These are phyloP conservation scores for Propithecus perrieri DNA, from an alignment of 2,797 vertebrate species.

Conservation along the genomic window DNA sequence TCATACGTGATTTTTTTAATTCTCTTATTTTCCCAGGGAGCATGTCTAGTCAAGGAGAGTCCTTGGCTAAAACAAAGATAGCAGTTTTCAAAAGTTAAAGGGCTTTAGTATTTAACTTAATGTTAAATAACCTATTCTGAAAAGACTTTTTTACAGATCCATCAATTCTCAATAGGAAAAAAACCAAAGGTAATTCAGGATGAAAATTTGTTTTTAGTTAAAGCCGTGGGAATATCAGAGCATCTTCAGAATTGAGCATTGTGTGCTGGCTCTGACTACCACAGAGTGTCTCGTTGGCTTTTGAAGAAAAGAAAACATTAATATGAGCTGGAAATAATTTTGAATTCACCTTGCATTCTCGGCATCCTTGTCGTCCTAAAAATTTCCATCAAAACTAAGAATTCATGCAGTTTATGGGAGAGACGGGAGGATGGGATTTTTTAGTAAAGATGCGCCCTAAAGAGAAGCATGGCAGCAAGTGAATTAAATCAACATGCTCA, in stretches of 20 bases:
- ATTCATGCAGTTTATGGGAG: neutral
- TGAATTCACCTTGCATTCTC: constrained; percentile 71
- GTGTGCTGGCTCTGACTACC: neutral
- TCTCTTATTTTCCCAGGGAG: constrained; percentile 31
- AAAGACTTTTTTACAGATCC: constrained; percentile 48
- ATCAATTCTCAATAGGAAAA: constrained; percentile 33
- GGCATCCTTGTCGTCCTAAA: constrained; percentile 65
- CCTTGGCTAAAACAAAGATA: constrained; percentile 46
- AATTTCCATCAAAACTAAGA: constrained; percentile 68
- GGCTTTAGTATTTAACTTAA: constrained; percentile 51
- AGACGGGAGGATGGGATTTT: neutral
- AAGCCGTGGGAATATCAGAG: neutral
- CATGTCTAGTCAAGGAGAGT: constrained; percentile 37
- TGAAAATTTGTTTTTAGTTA: constrained; percentile 52
- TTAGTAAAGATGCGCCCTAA: neutral
- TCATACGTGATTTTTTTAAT: constrained; percentile 5
- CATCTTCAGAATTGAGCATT: neutral
- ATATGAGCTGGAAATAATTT: constrained; percentile 67
- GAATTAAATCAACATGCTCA: neutral
- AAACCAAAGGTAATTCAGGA: constrained; percentile 31
- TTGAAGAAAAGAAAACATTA: constrained; percentile 46
- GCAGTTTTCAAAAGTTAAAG: constrained; percentile 60
- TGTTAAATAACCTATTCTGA: constrained; percentile 47
- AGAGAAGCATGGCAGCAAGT: neutral
- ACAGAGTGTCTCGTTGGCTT: neutral